phyloP scores from a whole-genome alignment of 2,888 invertebrate genomes.

The Eulithis prunata region DNA sequence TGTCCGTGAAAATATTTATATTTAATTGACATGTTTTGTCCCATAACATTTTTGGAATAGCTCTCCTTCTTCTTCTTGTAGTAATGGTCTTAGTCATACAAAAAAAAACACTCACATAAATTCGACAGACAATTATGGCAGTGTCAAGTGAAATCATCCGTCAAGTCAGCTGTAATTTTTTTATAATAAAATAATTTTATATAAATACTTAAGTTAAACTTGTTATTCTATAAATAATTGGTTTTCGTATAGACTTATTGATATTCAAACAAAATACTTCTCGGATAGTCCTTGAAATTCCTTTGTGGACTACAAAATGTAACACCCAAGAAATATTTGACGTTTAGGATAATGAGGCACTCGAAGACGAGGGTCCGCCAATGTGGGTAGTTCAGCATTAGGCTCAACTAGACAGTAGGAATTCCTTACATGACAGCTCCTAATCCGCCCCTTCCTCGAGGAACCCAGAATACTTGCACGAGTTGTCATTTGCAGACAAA shows the following conservation, averaged over 20 bases:
- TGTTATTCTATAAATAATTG: too few species aligned
- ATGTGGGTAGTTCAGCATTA: slow-evolving; percentile 35
- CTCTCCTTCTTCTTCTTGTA: too few species aligned
- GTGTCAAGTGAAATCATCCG: too few species aligned
- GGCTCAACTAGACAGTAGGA: slow-evolving; percentile 35
- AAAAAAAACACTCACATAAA: too few species aligned
- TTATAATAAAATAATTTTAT: too few species aligned
- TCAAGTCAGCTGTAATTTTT: too few species aligned
- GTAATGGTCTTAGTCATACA: too few species aligned
- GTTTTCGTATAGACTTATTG: background rate
- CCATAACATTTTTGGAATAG: too few species aligned
- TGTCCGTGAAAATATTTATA: too few species aligned
- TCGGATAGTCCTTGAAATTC: slow-evolving; percentile 13
- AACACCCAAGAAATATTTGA: slow-evolving; percentile 32
- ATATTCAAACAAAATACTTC: slow-evolving; percentile 15
- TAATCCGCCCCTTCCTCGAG: slow-evolving; percentile 32
- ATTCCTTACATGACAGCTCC: slow-evolving; percentile 37
- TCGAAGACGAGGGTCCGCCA: slow-evolving; percentile 32
- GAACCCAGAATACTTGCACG: slow-evolving; percentile 18
- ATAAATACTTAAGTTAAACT: too few species aligned
- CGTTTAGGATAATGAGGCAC: slow-evolving; percentile 35
- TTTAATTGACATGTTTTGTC: too few species aligned
- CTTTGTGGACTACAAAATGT: slow-evolving; percentile 23
- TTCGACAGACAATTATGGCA: too few species aligned
- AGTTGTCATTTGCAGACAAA: slow-evolving; percentile 19